Base-by-base conservation (phyloP, 1,140 invertebrate genomes). In the Hermetia illucens region DNA sequence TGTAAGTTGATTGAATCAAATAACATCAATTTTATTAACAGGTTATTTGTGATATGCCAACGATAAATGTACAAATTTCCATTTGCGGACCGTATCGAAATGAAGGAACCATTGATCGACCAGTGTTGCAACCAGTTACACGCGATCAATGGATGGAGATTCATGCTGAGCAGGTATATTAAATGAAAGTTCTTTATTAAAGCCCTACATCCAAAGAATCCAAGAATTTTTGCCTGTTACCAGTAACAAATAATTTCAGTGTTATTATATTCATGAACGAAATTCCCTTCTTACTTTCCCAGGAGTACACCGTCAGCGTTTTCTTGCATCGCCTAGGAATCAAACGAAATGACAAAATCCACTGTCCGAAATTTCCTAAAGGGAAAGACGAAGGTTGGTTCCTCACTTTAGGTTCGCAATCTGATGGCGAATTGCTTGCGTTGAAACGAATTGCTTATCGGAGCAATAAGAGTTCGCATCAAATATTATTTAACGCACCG, bases 381-480 rank as follows among this genome's bases (percentile, higher is more conserved):
- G 75, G 79, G 5, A 97, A 97, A 65, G 88, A 91, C 47, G 92
- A 97, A 61, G 86, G 88, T 32, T 98, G 93, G 93, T 84, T 97
- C 58, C 48, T 96, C 1, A 71, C 92, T 0, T 61, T 98, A 2
- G 92, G 90, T 8, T 71, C 76, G 36, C 53, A 75, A 16, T 72
- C 77, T 38, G 64, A 64, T 2, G 66, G 65, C 24, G 86, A 95
- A 52, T 62, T 98, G n/a, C 58, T 82, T 21, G 88, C 89, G n/a
- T 64, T 95, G 44, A 95, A 93, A 54, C 67, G 92, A 42, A 59
- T 80, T 1, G 61, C 65, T 0, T 50, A 63, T 21, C 52, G 68
- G 3, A 64, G 52, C 10, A 61, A 58, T 5, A 67, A 61, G 20
- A 58, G 59, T 36, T 42, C 49, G 24, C 60, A 63, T 17, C 67